Base-by-base conservation (phyloP, 2,113 vertebrate species). In the Bucco capensis region DNA sequence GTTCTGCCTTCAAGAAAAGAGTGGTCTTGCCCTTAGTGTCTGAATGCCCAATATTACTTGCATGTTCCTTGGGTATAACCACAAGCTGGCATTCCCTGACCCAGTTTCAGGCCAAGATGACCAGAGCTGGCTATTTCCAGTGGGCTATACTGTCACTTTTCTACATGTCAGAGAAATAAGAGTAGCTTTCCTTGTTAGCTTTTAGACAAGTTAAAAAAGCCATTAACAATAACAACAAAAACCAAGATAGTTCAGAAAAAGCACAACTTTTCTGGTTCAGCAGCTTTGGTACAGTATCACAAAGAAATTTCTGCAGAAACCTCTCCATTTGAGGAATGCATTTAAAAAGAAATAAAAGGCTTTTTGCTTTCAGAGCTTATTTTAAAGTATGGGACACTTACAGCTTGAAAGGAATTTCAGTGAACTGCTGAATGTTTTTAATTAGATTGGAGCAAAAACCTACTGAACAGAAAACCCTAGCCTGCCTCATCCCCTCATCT, bases 91-190 rank as follows among this genome's bases (percentile, higher is more conserved):
- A 78, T 89, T n/a, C 83, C 44, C 86, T 95, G 94, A 92, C 92
- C 88, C 83, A 92, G 51, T 94, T 96, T 96, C 62, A 90, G 67
- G 81, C 88, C 74, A 92, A 88, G 77, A n/a, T 94, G 88, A 93
- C 93, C 77, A 83, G 71, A 93, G 66, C 74, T 94, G 90, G 16
- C 62, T 81, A 49, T 89, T 93, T 93, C 51, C 83, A 54, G 46
- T 86, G 60, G 87, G 56, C 51, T 91, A n/a, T 77, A 38, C 83
- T 94, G 94, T 90, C 93, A 89, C 80, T 94, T 90, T 73, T 81
- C 53, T 65, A 70, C 77, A 75, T 61, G 66, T 96, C 93, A 90
- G 58, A 84, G 65, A 86, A 58, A 33, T 27, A 69, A 58, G 49
- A 79, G 50, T 84, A 64, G 42, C 89, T 92, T 94, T 92, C 17